A percentile compares a stretch with the other conserved stretches of the same genome.
Evolutionary conservation across 2,797 vertebrate genomes (phyloP).

Genomic region (Cheirogaleus major): DNA sequence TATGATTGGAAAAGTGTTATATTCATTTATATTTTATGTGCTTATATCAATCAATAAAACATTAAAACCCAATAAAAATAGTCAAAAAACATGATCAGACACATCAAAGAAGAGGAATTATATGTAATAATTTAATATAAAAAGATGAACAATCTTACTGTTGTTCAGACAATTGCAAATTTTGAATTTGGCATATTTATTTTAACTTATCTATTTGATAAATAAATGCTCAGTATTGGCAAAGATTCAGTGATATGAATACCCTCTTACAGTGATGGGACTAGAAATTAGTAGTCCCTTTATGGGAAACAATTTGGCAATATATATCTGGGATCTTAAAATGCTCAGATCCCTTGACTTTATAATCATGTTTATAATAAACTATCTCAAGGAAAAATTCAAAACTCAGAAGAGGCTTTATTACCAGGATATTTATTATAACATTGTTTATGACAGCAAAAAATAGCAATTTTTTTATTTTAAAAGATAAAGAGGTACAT

Average conservation of each 20-base stretch:
- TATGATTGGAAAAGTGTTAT: neutral
- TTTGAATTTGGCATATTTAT: neutral
- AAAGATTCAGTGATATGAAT: neutral
- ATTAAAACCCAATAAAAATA: neutral
- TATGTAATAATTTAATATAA: neutral
- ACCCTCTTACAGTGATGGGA: neutral
- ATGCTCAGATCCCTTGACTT: neutral
- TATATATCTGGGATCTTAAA: neutral
- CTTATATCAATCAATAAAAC: neutral
- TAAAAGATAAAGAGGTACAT: no score
- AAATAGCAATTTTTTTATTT: neutral
- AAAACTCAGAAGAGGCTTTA: neutral
- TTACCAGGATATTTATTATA: neutral
- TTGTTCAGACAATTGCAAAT: neutral
- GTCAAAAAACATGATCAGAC: neutral
- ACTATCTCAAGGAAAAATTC: neutral
- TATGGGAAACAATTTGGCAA: neutral
- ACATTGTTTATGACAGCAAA: neutral
- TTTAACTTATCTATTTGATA: neutral
- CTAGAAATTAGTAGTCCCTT: neutral
- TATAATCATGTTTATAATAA: neutral
- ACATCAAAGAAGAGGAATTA: neutral
- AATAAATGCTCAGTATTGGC: neutral
- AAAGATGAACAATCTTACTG: neutral
- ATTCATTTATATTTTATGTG: neutral